A percentile compares a stretch with the other conserved stretches of the same genome.
Evolutionary conservation across 2,888 invertebrate species (phyloP).

Genomic region (Callinectes sapidus): DNA sequence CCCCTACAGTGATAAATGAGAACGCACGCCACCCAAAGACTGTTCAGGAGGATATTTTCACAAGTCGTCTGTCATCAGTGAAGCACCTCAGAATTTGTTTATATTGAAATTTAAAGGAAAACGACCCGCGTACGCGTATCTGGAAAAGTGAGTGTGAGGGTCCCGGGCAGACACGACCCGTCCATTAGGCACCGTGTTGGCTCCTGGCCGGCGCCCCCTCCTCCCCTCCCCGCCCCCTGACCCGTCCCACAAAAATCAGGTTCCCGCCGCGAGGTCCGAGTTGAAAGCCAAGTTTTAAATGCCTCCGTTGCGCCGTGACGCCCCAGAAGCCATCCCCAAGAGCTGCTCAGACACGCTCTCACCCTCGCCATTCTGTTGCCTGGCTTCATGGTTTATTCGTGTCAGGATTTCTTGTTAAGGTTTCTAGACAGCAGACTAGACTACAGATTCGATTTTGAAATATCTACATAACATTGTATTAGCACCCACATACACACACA

Average conservation of each 20-base stretch:
- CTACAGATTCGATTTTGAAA: too few species aligned
- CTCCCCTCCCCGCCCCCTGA: not conserved
- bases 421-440: not conserved
- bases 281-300: not conserved
- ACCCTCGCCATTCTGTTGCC: not conserved
- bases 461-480: too few species aligned
- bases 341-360: not conserved
- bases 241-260: slow-evolving; percentile 11
- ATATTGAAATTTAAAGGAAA: slow-evolving; percentile 10
- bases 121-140: not conserved
- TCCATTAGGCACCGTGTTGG: slow-evolving; percentile 24
- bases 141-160: slow-evolving; percentile 39
- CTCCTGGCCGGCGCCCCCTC: not conserved
- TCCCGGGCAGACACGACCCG: slow-evolving; percentile 31
- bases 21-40: not conserved
- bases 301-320: not conserved
- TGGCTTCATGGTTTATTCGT: not conserved
- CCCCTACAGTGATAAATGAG: not conserved
- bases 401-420: not conserved
- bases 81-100: slow-evolving; percentile 8
- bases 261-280: slow-evolving; percentile 14
- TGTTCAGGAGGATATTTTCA: not conserved
- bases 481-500: too few species aligned
- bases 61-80: not conserved
- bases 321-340: not conserved